phyloP scores from a whole-genome alignment of 2,888 invertebrate genomes.

The Spilarctia lutea region DNA sequence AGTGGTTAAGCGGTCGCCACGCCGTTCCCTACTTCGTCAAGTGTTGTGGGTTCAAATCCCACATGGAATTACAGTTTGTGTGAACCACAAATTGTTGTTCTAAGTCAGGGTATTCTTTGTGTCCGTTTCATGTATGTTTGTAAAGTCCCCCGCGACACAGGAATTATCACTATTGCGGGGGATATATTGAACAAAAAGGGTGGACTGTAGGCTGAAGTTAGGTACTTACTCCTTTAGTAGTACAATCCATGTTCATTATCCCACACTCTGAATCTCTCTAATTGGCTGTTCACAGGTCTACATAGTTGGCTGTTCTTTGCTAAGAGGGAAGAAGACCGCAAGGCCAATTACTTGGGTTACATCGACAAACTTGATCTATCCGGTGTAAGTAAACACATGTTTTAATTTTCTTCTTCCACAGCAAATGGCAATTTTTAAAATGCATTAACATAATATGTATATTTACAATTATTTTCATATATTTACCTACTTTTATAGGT shows the following conservation, averaged over 20 bases:
- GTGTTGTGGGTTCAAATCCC: too few relatives aligned
- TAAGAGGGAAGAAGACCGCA: slow-evolving; percentile 90
- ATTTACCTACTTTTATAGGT: background rate
- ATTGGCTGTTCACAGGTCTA: slow-evolving; percentile 85
- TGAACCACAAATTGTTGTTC: too few relatives aligned
- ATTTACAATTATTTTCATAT: background rate
- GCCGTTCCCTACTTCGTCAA: too few relatives aligned
- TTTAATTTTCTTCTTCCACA: background rate
- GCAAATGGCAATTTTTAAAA: background rate
- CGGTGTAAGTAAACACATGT: slow-evolving; percentile 85
- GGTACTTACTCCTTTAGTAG: too few relatives aligned
- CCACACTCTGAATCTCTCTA: background rate
- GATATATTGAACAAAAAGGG: too few relatives aligned
- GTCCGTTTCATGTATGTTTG: too few relatives aligned
- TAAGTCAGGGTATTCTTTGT: too few relatives aligned
- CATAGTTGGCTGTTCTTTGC: slow-evolving; percentile 97
- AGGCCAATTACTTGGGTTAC: slow-evolving; percentile 93
- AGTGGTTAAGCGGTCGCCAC: too few relatives aligned
- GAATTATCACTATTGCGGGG: too few relatives aligned
- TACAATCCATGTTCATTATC: background rate
- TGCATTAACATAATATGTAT: background rate
- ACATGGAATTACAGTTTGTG: too few relatives aligned
- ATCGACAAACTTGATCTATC: slow-evolving; percentile 91
- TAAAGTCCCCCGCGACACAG: too few relatives aligned
- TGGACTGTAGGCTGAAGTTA: too few relatives aligned